A percentile compares a stretch with the other conserved stretches of the same genome.
Evolutionary conservation across 37 sponge, comb jelly and placozoan species (phyloP).

Genomic region (Tethya wilhelma): DNA sequence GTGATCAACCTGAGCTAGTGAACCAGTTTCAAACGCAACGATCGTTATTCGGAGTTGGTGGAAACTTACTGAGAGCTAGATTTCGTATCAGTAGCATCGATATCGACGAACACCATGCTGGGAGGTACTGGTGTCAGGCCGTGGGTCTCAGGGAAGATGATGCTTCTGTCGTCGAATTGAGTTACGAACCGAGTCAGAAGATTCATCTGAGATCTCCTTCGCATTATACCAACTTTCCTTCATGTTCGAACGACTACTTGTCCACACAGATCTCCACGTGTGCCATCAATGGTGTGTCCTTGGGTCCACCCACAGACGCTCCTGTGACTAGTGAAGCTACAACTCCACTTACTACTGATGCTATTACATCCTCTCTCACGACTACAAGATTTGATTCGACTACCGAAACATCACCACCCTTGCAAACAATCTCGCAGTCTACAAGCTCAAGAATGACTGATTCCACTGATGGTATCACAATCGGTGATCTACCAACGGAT

Average conservation of each 20-base stretch:
- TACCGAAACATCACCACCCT: not conserved
- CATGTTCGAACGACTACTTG: not conserved
- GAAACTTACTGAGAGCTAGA: not conserved
- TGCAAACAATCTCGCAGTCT: not conserved
- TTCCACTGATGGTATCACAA: not conserved
- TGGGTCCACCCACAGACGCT: too few relatives aligned
- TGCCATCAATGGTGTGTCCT: not conserved
- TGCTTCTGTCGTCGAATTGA: not conserved
- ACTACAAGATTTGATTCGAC: too few relatives aligned
- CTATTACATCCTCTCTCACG: too few relatives aligned
- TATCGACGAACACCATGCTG: not conserved
- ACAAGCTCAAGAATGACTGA: not conserved
- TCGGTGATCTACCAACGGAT: too few relatives aligned
- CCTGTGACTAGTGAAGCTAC: not conserved
- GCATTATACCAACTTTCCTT: not conserved
- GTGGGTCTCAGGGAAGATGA: not conserved
- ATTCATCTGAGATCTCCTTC: not conserved
- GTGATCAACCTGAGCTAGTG: not conserved
- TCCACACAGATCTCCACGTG: not conserved
- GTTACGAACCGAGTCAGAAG: not conserved
- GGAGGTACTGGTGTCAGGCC: slow-evolving; percentile 4
- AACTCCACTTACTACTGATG: not conserved
- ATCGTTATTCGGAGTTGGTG: not conserved
- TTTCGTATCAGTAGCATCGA: too few relatives aligned
- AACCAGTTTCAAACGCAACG: not conserved